Base-by-base conservation (phyloP, 2,113 vertebrate genomes). In the Colius striatus region DNA sequence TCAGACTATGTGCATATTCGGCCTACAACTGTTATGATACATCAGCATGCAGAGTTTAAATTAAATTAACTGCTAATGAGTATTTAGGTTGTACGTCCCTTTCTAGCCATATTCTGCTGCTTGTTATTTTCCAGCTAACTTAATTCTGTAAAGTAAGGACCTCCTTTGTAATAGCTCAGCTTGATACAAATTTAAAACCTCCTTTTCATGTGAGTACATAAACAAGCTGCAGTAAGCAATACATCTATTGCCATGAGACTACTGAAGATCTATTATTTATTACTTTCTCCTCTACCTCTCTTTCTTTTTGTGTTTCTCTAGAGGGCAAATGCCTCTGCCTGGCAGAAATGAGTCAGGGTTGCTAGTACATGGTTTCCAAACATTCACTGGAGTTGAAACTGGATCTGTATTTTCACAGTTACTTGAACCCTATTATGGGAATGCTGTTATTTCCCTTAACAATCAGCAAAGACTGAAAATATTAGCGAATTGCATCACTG, bases 321-420 rank as follows among this genome's bases (percentile, higher is more conserved):
- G 96, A 97, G 95, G 96, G 95, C 95, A 98, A 96, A 97, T 94
- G 95, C 97, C 96, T 97, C 96, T 97, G 97, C 95, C 97, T 97
- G 97, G 97, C 96, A 97, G 95, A 98, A 98, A 97, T 98, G 97
- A 98, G 60, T 95, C 96, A 74, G 97, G 96, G 97, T 97, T 92
- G 96, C 97, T 96, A 98, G 97, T 97, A 95, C 97, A 97, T 98
- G 97, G 98, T 97, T 97, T 98, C 97, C 96, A 96, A 97, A 97
- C 16, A 82, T 97, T 98, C 96, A 97, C 94, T 87, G 10, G 85
- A 97, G 95, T 96, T 97, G 95, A 97, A 97, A 96, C 88, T 90
- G 95, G 93, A 95, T 96, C 94, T 97, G 95, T 97, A 93, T 96
- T 96, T 98, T 98, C 53, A 70, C 94, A 98, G 97, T 97, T 97